Percentiles rank a stretch among this genome's conserved stretches.
Conservation (phyloP, 2,113 vertebrate genomes). For the Psilopsiagon aurifrons region DNA sequence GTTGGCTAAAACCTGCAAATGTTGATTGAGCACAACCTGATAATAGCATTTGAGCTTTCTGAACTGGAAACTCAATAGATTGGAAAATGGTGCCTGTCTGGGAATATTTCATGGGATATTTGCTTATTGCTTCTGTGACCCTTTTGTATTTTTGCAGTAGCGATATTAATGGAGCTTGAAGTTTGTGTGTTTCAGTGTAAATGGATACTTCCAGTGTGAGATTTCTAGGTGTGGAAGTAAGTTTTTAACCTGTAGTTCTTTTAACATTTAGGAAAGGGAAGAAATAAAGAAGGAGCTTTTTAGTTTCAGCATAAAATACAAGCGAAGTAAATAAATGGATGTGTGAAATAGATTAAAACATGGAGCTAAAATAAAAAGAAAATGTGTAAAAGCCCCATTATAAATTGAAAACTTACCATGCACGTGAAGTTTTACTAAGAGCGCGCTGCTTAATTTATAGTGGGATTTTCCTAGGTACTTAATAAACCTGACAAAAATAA, state of each 20-base stretch:
- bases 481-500: constrained; percentile 39
- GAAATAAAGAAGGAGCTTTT: background rate
- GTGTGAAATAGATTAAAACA: background rate
- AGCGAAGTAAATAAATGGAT: background rate
- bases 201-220: background rate
- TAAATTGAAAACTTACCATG: background rate
- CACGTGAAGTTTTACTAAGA: constrained; percentile 2
- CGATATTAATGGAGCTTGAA: background rate
- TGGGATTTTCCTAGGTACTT: constrained; percentile 8
- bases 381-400: background rate
- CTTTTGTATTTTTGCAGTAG: background rate
- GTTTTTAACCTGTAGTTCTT: background rate
- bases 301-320: background rate
- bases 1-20: constrained; percentile 34
- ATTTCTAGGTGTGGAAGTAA: background rate
- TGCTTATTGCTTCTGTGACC: constrained; percentile 16
- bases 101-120: constrained; percentile 26
- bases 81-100: constrained; percentile 26
- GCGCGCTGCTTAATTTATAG: background rate
- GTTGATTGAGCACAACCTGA: constrained; percentile 4
- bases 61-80: background rate
- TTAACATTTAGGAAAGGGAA: background rate
- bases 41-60: constrained; percentile 45
- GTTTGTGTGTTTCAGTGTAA: background rate
- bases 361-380: background rate